Conservation (phyloP, 2,797 vertebrate species). For the Sebastes nivosus region DNA sequence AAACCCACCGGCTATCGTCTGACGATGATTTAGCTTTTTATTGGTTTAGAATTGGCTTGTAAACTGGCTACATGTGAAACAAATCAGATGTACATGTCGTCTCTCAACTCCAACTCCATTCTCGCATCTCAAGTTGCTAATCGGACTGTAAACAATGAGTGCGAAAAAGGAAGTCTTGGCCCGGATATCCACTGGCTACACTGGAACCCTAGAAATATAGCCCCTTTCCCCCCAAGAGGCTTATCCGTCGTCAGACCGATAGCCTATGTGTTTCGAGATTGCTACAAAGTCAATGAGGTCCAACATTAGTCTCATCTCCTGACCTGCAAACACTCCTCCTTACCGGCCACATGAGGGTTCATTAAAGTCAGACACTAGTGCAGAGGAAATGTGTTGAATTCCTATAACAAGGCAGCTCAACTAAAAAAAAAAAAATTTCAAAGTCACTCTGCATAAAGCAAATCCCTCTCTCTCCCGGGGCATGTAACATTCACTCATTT, state of each 20-base stretch:
- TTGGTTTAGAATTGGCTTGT: neutral
- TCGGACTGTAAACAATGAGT: neutral
- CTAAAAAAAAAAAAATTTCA: slow-evolving; percentile 31
- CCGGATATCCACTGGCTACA: neutral
- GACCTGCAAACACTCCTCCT: neutral
- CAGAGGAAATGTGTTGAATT: slow-evolving; percentile 3
- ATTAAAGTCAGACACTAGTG: neutral
- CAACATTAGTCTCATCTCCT: neutral
- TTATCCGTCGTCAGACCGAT: neutral
- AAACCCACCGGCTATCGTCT: too few species aligned
- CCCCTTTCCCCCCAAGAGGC: neutral
- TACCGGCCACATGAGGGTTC: neutral
- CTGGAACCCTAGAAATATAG: neutral
- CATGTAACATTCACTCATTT: slow-evolving; percentile 36
- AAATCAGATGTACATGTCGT: neutral
- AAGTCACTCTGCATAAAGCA: slow-evolving; percentile 47
- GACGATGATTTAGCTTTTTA: neutral
- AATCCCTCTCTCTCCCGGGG: slow-evolving; percentile 32
- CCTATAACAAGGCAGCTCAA: slow-evolving; percentile 18
- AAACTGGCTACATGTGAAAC: neutral
- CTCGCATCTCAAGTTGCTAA: neutral
- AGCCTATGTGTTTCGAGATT: neutral
- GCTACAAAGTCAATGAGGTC: neutral
- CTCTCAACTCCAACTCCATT: neutral
- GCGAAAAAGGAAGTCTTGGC: neutral